A percentile compares a stretch with the other conserved stretches of the same genome.
phyloP scores from a whole-genome alignment of 2,797 vertebrate species.

The Ambastaia sidthimunki region DNA sequence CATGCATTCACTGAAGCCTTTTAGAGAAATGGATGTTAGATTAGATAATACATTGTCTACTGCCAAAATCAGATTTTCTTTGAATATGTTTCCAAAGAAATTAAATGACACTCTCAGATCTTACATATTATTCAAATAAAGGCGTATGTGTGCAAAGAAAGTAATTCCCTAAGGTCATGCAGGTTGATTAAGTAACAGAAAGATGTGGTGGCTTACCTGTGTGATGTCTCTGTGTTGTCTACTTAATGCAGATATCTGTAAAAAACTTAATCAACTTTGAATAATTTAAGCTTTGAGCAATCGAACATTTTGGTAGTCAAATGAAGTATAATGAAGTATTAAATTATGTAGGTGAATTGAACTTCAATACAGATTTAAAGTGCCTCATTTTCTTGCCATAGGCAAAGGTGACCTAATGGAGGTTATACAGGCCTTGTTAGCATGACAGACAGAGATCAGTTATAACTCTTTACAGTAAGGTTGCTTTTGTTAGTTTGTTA shows the following conservation, averaged over 20 bases:
- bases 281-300: neutral
- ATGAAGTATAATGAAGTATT: neutral
- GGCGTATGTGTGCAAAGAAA: neutral
- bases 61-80: neutral
- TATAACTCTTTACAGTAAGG: no score
- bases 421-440: neutral
- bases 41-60: neutral
- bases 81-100: neutral
- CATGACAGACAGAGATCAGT: slow-evolving; percentile 2
- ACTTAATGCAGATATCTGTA: slow-evolving; percentile 7
- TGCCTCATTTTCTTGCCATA: no score
- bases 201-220: slow-evolving; percentile 36
- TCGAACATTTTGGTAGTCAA: neutral
- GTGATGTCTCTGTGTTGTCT: slow-evolving; percentile 8
- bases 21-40: neutral
- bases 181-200: slow-evolving; percentile 28
- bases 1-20: neutral
- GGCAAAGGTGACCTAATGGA: neutral
- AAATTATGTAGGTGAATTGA: no score
- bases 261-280: neutral
- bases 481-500: no score
- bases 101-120: neutral
- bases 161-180: slow-evolving; percentile 13
- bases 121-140: neutral
- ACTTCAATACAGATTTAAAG: no score